Conservation (phyloP, 2,888 invertebrate genomes). For the Sarcophaga rosellei region DNA sequence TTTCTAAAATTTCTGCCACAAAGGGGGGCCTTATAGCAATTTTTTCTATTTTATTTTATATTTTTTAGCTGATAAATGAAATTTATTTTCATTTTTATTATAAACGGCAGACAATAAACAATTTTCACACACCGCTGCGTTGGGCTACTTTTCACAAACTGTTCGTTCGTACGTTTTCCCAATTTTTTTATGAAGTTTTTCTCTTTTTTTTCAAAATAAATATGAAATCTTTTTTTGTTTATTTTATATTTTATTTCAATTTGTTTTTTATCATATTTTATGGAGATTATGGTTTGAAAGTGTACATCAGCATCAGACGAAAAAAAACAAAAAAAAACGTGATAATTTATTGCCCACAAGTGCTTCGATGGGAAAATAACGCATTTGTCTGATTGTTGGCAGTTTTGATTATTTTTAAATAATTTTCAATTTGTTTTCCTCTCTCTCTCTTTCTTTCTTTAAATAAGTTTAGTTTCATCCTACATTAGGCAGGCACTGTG, state of each 20-base stretch:
- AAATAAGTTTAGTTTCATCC: too few species aligned
- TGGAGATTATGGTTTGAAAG: constrained; percentile 54
- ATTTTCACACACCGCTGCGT: constrained; percentile 17
- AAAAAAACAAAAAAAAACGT: constrained; percentile 42
- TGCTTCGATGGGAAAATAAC: constrained; percentile 37
- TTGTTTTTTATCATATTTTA: constrained; percentile 45
- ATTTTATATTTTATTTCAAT: neutral
- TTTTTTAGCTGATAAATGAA: neutral
- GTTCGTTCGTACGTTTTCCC: too few species aligned
- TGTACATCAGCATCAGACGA: neutral
- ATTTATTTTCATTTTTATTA: neutral
- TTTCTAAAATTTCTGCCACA: neutral
- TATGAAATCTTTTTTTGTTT: constrained; percentile 15
- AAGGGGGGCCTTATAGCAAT: neutral
- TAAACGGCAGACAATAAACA: constrained; percentile 18
- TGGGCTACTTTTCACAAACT: neutral
- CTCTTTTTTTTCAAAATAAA: neutral
- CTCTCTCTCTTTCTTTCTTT: neutral
- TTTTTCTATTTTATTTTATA: neutral
- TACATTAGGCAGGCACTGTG: too few species aligned
- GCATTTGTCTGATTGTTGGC: neutral
- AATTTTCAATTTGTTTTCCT: neutral
- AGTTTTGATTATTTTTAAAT: constrained; percentile 3
- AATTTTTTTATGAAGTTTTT: too few species aligned
- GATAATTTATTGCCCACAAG: constrained; percentile 58